Conservation (phyloP, 2,888 invertebrate genomes). For the Megastigmus dorsalis region DNA sequence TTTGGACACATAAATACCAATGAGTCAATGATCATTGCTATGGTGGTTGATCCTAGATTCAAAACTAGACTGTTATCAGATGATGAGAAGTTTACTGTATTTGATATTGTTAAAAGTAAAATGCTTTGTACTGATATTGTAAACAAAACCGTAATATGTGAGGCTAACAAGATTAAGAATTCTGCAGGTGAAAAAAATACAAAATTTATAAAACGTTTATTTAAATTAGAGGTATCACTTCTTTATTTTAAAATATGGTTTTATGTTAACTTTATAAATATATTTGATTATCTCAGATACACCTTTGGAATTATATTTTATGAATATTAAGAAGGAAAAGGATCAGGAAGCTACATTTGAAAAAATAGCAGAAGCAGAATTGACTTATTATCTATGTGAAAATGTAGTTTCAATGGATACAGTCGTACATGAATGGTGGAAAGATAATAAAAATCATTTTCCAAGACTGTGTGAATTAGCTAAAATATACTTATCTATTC, state of each 20-base stretch:
- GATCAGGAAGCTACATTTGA: conserved; percentile 12
- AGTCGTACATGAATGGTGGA: conserved; percentile 46
- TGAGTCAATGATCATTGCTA: conserved; percentile 52
- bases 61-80: conserved; percentile 50
- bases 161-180: conserved; percentile 32
- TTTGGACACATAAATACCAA: conserved; percentile 50
- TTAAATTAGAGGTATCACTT: too few species aligned
- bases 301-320: conserved; percentile 45
- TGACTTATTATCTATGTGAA: conserved; percentile 49
- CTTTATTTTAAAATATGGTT: too few species aligned
- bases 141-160: conserved; percentile 5
- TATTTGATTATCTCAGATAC: conserved; percentile 30
- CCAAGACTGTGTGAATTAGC: conserved; percentile 50
- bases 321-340: conserved; percentile 41
- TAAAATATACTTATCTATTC: conserved; percentile 50
- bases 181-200: conserved; percentile 28
- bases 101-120: conserved; percentile 49
- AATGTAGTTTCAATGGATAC: conserved; percentile 46
- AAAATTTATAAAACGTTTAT: too few species aligned
- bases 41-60: conserved; percentile 55
- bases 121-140: conserved; percentile 19
- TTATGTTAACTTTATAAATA: background rate
- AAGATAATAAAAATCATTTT: conserved; percentile 39
- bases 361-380: conserved; percentile 47
- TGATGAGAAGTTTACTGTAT: conserved; percentile 50